Percentiles rank a stretch among this genome's conserved stretches.
Evolutionary conservation across 1,140 invertebrate species (phyloP).

Genomic region (Melipona quadrifasciata): DNA sequence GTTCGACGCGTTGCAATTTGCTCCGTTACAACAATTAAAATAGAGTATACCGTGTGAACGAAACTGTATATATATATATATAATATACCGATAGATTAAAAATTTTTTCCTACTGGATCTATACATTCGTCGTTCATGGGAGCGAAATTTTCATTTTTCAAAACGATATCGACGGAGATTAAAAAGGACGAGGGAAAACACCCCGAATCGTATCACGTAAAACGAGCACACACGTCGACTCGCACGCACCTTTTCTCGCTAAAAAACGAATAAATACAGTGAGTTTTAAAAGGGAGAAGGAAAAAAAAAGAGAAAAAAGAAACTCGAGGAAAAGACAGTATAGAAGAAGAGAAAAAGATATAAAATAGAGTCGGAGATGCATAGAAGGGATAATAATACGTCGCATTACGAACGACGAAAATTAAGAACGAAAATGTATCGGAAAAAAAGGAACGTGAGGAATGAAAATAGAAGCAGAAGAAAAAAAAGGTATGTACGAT

Average conservation of each 20-base stretch:
- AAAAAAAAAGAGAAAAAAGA: neutral
- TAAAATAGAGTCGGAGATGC: neutral
- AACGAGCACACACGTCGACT: slow-evolving; percentile 34
- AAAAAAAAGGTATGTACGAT: neutral
- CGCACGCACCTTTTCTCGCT: slow-evolving; percentile 19
- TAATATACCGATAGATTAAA: neutral
- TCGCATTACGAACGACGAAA: slow-evolving; percentile 5
- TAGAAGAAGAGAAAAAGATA: neutral
- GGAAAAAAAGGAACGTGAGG: neutral
- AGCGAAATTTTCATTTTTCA: neutral
- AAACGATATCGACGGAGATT: neutral
- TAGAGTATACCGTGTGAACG: neutral
- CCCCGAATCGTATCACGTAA: slow-evolving; percentile 30
- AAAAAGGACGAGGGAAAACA: slow-evolving; percentile 4
- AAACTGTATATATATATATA: neutral
- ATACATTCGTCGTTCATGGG: neutral
- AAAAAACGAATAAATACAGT: slow-evolving; percentile 60
- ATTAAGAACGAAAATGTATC: neutral
- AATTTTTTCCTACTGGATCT: neutral
- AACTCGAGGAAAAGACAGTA: neutral
- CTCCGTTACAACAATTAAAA: neutral
- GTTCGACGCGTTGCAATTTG: neutral
- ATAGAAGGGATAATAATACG: neutral
- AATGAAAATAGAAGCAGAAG: neutral
- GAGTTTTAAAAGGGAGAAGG: slow-evolving; percentile 27